Evolutionary conservation across 92 coral and sea anemone genomes (phyloP).

Genomic region (Montipora capitata): DNA sequence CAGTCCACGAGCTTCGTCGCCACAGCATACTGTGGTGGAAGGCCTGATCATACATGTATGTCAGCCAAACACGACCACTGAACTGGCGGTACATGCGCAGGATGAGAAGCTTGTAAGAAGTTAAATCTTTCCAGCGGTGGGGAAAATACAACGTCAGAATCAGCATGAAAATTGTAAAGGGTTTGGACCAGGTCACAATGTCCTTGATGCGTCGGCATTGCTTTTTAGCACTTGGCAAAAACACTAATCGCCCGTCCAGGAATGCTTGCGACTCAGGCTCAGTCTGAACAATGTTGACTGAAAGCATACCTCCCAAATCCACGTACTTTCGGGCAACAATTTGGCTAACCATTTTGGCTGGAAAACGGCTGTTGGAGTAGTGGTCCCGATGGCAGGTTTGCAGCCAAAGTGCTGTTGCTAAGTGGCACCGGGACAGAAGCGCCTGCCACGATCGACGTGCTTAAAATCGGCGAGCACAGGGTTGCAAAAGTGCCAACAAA

Average conservation of each 20-base stretch:
- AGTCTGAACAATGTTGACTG: background rate
- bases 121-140: no score
- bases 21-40: no score
- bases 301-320: background rate
- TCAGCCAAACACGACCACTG: no score
- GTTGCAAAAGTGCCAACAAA: background rate
- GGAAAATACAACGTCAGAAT: no score
- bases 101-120: no score
- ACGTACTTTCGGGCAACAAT: background rate
- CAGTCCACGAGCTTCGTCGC: no score
- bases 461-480: background rate
- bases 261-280: background rate
- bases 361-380: constrained; percentile 36
- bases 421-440: constrained; percentile 11
- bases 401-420: constrained; percentile 2
- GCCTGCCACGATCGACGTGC: background rate
- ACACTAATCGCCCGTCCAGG: background rate
- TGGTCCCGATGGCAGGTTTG: background rate
- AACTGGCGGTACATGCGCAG: no score
- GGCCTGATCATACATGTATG: no score
- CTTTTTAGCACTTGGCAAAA: no score
- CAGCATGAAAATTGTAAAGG: no score
- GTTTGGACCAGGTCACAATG: no score
- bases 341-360: constrained; percentile 16
- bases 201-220: no score